A percentile compares a stretch with the other conserved stretches of the same genome.
Conservation (phyloP, 2,113 vertebrate genomes). For the Spea multiplicata region DNA sequence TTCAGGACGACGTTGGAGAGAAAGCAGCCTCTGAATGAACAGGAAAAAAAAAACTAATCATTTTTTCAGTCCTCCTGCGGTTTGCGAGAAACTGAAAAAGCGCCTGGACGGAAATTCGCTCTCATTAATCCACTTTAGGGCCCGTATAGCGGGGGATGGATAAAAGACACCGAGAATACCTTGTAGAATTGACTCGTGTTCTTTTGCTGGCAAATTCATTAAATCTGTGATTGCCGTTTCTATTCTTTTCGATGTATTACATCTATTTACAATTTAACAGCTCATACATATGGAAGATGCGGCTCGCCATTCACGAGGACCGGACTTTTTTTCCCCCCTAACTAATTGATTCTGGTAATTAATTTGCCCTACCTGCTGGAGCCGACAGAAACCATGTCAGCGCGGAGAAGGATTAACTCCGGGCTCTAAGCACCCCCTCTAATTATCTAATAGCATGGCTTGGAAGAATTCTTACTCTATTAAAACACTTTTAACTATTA, state of each 20-base stretch:
- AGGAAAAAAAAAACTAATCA: background rate
- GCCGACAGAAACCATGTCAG: conserved; percentile 80
- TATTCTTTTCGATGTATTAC: conserved; percentile 58
- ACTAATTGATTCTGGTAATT: conserved; percentile 86
- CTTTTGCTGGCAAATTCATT: conserved; percentile 49
- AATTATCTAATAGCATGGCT: conserved; percentile 99
- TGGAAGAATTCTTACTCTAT: conserved; percentile 89
- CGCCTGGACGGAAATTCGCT: conserved; percentile 7
- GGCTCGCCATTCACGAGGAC: conserved; percentile 63
- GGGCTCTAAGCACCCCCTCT: conserved; percentile 86
- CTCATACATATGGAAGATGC: conserved; percentile 71
- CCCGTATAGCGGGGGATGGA: conserved; percentile 15
- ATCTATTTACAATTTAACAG: conserved; percentile 65
- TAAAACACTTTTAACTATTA: conserved; percentile 94
- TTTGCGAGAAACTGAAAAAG: conserved; percentile 8
- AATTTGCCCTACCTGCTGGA: conserved; percentile 87
- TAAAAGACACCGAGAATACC: conserved; percentile 13
- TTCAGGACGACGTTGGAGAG: too few species aligned
- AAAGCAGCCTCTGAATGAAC: too few species aligned
- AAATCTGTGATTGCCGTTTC: conserved; percentile 48
- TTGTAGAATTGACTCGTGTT: conserved; percentile 33
- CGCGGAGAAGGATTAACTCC: conserved; percentile 85
- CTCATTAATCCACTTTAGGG: conserved; percentile 37
- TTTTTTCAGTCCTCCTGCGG: conserved; percentile 14
- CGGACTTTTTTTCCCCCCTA: conserved; percentile 68